These are phyloP conservation scores for Brenthis hecate DNA, from an alignment of 2,888 invertebrate species.

Conservation along the genomic window DNA sequence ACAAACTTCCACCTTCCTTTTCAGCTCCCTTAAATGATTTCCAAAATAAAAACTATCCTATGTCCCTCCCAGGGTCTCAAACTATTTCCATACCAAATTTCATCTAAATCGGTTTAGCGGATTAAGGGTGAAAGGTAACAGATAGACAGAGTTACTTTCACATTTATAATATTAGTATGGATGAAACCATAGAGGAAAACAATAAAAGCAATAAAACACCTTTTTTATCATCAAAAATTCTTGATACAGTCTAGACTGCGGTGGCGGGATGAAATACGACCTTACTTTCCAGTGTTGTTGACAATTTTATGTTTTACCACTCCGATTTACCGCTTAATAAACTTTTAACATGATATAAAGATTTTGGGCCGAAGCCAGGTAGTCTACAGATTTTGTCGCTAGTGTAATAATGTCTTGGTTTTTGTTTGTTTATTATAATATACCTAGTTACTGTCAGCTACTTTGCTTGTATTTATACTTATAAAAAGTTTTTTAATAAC, in stretches of 20 bases:
- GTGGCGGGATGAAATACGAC: constrained; percentile 24
- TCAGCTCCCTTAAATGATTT: too few species aligned
- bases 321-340: constrained; percentile 25
- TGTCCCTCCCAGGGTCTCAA: too few species aligned
- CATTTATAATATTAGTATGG: background rate
- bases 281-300: constrained; percentile 14
- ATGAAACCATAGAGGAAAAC: background rate
- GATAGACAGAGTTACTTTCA: background rate
- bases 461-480: background rate
- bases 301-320: constrained; percentile 23
- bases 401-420: constrained; percentile 9
- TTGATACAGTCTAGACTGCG: constrained; percentile 49
- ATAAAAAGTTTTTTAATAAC: too few species aligned
- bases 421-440: background rate
- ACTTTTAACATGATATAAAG: constrained; percentile 24
- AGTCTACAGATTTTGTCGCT: background rate
- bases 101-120: too few species aligned
- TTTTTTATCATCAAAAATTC: constrained; percentile 64
- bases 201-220: constrained; percentile 25
- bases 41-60: too few species aligned
- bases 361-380: constrained; percentile 25
- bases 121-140: too few species aligned
- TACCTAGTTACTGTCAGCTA: background rate
- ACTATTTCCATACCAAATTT: too few species aligned
- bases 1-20: too few species aligned